A percentile compares a stretch with the other conserved stretches of the same genome.
These are phyloP conservation scores for Drosophila truncata DNA, from an alignment of 1,140 invertebrate species.

Conservation along the genomic window DNA sequence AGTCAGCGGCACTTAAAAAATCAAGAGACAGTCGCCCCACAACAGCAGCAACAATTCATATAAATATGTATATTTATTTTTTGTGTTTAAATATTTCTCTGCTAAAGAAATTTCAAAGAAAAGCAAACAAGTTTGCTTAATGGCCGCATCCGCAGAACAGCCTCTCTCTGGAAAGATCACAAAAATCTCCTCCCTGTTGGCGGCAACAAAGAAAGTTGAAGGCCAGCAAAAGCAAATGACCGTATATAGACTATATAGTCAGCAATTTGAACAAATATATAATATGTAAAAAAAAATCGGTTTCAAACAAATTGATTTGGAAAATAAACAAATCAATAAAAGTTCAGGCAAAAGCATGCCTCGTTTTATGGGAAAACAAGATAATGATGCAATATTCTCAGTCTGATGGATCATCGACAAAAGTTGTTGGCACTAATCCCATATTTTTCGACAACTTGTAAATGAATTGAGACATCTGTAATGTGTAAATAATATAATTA, in stretches of 20 bases:
- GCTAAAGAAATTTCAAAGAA: conserved; percentile 64
- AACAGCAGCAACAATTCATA: conserved; percentile 5
- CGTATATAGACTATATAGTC: conserved; percentile 73
- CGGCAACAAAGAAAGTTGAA: conserved; percentile 81
- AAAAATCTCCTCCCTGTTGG: conserved; percentile 28
- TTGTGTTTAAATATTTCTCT: conserved; percentile 26
- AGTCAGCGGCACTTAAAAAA: conserved; percentile 44
- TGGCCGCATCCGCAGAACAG: conserved; percentile 61
- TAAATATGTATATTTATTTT: conserved; percentile 28
- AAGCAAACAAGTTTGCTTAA: conserved; percentile 80
- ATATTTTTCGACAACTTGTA: conserved; percentile 32
- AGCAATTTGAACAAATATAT: conserved; percentile 36
- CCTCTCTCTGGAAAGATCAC: conserved; percentile 39
- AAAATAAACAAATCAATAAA: conserved; percentile 36
- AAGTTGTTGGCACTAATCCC: conserved; percentile 5
- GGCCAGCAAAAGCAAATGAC: conserved; percentile 74
- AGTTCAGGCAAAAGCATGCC: conserved; percentile 1
- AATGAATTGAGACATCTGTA: conserved; percentile 31
- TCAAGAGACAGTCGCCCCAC: conserved; percentile 25
- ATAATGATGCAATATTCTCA: conserved; percentile 43
- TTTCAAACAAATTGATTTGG: conserved; percentile 52
- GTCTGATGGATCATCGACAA: conserved; percentile 22
- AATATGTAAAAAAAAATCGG: conserved; percentile 38
- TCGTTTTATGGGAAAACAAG: not conserved
- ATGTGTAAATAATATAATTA: conserved; percentile 24